phyloP scores from a whole-genome alignment of 2,797 vertebrate genomes.

The Macropus fuliginosus region DNA sequence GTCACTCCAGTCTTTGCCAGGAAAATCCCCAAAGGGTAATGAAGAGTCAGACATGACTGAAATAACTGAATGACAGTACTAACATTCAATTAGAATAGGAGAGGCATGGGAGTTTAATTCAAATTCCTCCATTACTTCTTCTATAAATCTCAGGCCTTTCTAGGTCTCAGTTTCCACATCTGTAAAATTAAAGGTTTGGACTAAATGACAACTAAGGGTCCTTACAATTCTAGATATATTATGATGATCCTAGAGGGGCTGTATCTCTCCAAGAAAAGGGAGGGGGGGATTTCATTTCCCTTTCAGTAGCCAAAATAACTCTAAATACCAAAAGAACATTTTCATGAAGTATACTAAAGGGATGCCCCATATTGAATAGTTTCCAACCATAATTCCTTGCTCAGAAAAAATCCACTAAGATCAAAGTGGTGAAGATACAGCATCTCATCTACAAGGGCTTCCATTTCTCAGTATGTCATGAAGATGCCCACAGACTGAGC shows the following conservation, averaged over 20 bases:
- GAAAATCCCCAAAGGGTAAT: neutral
- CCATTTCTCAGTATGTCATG: neutral
- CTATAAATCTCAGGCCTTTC: neutral
- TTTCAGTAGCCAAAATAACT: constrained; percentile 35
- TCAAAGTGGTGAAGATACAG: neutral
- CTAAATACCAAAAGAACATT: constrained; percentile 26
- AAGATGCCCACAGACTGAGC: neutral
- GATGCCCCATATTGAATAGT: constrained; percentile 40
- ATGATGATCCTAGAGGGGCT: neutral
- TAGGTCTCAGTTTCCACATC: neutral
- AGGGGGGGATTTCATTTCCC: constrained; percentile 19
- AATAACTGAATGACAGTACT: neutral
- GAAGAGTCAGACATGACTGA: neutral
- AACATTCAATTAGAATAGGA: neutral
- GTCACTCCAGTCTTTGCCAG: neutral
- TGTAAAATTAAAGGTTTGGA: neutral
- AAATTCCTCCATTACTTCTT: neutral
- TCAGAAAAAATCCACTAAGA: neutral
- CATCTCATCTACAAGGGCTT: neutral
- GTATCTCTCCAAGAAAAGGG: neutral
- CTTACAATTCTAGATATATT: neutral
- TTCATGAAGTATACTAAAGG: constrained; percentile 13
- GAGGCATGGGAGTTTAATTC: neutral
- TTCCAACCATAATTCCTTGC: constrained; percentile 8
- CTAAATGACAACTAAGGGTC: neutral